phyloP scores from a whole-genome alignment of 1,140 invertebrate species.

The Melitaea cinxia region DNA sequence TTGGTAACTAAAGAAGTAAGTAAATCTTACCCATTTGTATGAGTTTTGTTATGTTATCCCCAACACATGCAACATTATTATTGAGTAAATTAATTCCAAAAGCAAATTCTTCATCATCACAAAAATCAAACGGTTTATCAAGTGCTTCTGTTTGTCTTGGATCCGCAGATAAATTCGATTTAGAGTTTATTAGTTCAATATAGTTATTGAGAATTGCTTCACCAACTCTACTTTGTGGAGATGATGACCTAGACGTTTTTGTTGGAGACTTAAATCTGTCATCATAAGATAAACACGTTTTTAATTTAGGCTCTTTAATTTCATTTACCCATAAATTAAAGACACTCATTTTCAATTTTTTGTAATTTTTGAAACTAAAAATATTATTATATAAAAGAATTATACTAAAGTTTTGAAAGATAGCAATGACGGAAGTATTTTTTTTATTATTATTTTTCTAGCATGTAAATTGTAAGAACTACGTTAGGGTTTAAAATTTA shows the following conservation, averaged over 20 bases:
- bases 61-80: conserved; percentile 70
- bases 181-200: conserved; percentile 61
- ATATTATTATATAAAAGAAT: background rate
- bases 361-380: background rate
- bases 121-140: conserved; percentile 69
- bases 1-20: background rate
- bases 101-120: conserved; percentile 69
- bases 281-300: conserved; percentile 45
- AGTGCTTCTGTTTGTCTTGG: conserved; percentile 52
- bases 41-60: conserved; percentile 68
- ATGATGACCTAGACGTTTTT: conserved; percentile 48
- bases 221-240: conserved; percentile 48
- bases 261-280: conserved; percentile 47
- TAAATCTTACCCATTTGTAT: conserved; percentile 68
- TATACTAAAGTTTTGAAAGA: background rate
- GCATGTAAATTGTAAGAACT: too few relatives aligned
- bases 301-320: conserved; percentile 47
- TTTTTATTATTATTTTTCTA: background rate
- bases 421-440: conserved; percentile 1
- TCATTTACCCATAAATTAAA: conserved; percentile 54
- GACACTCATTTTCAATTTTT: conserved; percentile 57
- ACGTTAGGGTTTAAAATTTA: too few relatives aligned
- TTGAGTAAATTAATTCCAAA: conserved; percentile 71
- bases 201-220: conserved; percentile 66
- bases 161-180: conserved; percentile 53